Percentiles rank a stretch among this genome's conserved stretches.
Evolutionary conservation across 2,797 vertebrate genomes (phyloP).

Genomic region (Clarias platycephalus): DNA sequence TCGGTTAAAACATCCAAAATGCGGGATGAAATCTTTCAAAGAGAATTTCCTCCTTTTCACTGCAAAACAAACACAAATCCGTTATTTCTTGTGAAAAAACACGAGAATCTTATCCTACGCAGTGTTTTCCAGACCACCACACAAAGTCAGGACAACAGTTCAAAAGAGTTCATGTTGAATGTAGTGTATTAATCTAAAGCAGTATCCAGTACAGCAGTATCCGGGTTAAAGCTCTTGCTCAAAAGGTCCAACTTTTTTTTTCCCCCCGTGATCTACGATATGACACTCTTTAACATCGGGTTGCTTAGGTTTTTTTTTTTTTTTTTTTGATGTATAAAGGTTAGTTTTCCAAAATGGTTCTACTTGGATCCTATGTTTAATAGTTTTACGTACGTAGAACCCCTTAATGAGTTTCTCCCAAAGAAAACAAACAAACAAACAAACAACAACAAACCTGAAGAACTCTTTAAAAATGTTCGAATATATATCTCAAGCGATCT

Average conservation of each 20-base stretch:
- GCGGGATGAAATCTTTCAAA: neutral
- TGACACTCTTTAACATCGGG: neutral
- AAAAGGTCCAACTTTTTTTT: neutral
- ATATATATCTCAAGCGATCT: neutral
- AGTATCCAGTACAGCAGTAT: conserved; percentile 6
- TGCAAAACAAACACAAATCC: neutral
- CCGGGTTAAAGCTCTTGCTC: neutral
- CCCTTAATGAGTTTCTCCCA: no score
- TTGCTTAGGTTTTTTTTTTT: neutral
- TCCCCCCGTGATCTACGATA: no score
- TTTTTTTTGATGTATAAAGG: neutral
- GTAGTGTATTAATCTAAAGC: neutral
- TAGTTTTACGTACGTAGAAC: neutral
- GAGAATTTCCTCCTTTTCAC: neutral
- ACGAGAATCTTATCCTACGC: neutral
- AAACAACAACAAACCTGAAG: neutral
- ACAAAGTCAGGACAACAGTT: neutral
- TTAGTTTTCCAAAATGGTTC: neutral
- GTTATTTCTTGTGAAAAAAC: neutral
- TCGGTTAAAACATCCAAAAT: neutral
- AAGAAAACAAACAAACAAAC: neutral
- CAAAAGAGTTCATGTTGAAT: neutral
- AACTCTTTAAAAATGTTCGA: neutral
- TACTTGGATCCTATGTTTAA: neutral
- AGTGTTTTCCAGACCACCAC: conserved; percentile 6